Percentiles rank a stretch among this genome's conserved stretches.
Conservation (phyloP, 2,888 invertebrate genomes). For the Koerneria pararmatus region DNA sequence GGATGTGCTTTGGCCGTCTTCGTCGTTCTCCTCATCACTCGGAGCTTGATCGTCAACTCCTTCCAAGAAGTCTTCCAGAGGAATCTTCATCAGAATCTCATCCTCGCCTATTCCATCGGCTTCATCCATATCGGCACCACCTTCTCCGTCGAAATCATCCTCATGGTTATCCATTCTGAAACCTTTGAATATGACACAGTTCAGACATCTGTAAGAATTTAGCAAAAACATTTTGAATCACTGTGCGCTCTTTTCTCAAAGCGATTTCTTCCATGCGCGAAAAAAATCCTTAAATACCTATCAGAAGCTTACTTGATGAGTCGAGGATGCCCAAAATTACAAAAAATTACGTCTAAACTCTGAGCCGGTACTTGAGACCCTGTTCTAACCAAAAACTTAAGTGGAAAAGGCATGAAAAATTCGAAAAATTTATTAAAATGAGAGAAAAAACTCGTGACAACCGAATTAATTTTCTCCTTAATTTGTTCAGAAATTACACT, state of each 20-base stretch:
- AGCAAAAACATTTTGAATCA: background rate
- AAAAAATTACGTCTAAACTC: background rate
- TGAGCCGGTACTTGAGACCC: background rate
- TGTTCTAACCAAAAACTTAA: background rate
- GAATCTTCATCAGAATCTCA: slow-evolving; percentile 27
- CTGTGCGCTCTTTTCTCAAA: no score
- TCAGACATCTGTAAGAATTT: background rate
- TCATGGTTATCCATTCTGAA: slow-evolving; percentile 26
- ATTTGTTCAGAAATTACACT: no score
- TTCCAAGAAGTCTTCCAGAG: slow-evolving; percentile 25
- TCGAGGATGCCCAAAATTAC: background rate
- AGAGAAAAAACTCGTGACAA: background rate
- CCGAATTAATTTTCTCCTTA: no score
- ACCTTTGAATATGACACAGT: background rate
- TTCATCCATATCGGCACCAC: slow-evolving; percentile 23
- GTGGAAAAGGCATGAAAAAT: slow-evolving; percentile 10
- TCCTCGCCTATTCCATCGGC: slow-evolving; percentile 22
- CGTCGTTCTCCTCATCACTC: slow-evolving; percentile 33
- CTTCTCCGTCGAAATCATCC: slow-evolving; percentile 30
- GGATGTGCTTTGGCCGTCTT: slow-evolving; percentile 40
- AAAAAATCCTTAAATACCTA: no score
- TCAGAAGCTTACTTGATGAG: no score
- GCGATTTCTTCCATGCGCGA: no score
- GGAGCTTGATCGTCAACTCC: slow-evolving; percentile 24
- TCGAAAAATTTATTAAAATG: background rate